Base-by-base conservation (phyloP, 2,113 vertebrate genomes). In the Gobio gobio region DNA sequence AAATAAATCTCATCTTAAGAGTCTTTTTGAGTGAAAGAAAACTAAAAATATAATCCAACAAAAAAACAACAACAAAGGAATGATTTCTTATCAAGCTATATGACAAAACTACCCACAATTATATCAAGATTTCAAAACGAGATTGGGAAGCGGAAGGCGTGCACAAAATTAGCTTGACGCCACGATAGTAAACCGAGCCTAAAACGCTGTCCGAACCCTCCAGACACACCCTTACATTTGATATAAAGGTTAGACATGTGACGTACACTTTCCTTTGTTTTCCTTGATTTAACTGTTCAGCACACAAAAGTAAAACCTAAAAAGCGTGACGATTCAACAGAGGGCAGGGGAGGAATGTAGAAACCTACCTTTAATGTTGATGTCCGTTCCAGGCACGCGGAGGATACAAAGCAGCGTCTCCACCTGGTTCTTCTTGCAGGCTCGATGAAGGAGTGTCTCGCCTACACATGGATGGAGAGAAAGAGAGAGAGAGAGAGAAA, bases 361-460 rank as follows among this genome's bases (percentile, higher is more conserved):
- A 87, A 90, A 92, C 97, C 93, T 96, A 99, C 98, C 98, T 97
- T 96, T 96, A 93, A 93, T 91, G 90, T 99, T 99, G 94, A 97
- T 93, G 89, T 98, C 97, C 85, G 68, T 94, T 92, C 95, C 97
- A 89, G 96, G 95, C 86, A 93, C 88, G 89, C 95, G 93, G 75
- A 99, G 96, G 92, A 97, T 95, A 90, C 93, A 88, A 91, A 95
- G 94, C 92, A 98, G 92, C 40, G 87, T 96, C 85, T 97, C 95
- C 94, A 98, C 96, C 93, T 97, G 95, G 96, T 99, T 98, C 92
- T 89, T 96, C 94, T 92, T 96, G 95, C 97, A 98, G 91, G 95
- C 96, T 95, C 87, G 95, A 95, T 99, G 98, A 90, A 99, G 94
- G 90, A 94, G 93, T 91, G 96, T 98, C 95, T 99, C 96, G 93